Percentiles rank a stretch among this genome's conserved stretches.
phyloP scores from a whole-genome alignment of 2,797 vertebrate genomes.

The Argentina silus region DNA sequence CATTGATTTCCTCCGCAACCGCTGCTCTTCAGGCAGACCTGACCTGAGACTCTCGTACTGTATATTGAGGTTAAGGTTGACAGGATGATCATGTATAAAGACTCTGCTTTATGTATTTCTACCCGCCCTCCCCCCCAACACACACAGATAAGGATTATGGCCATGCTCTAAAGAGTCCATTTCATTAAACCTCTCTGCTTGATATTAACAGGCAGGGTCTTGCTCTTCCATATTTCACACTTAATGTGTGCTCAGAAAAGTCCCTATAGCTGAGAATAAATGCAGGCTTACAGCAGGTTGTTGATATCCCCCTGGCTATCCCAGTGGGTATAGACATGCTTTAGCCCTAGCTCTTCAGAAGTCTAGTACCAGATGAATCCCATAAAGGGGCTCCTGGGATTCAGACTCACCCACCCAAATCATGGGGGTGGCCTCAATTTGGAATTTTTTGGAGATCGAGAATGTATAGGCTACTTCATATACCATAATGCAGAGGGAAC shows the following conservation, averaged over 20 bases:
- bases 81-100: conserved; percentile 43
- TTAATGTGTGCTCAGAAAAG: conserved; percentile 36
- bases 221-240: conserved; percentile 43
- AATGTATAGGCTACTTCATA: not conserved
- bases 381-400: conserved; percentile 21
- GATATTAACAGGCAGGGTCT: conserved; percentile 38
- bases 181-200: conserved; percentile 45
- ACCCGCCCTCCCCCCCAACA: too few species aligned
- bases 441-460: conserved; percentile 8
- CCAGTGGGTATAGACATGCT: not conserved
- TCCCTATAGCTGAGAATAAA: conserved; percentile 11
- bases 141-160: not conserved
- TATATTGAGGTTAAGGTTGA: conserved; percentile 13
- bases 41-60: not conserved
- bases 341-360: conserved; percentile 24
- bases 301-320: conserved; percentile 35
- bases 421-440: conserved; percentile 12
- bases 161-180: conserved; percentile 40
- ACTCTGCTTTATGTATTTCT: conserved; percentile 32
- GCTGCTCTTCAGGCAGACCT: conserved; percentile 15
- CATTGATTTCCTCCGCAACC: conserved; percentile 17
- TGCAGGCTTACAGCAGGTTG: conserved; percentile 24
- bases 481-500: not conserved
- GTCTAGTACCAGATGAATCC: conserved; percentile 27
- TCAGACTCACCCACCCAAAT: conserved; percentile 19